Evolutionary conservation across 2,888 invertebrate species (phyloP).

Genomic region (Deroplatys truncata): DNA sequence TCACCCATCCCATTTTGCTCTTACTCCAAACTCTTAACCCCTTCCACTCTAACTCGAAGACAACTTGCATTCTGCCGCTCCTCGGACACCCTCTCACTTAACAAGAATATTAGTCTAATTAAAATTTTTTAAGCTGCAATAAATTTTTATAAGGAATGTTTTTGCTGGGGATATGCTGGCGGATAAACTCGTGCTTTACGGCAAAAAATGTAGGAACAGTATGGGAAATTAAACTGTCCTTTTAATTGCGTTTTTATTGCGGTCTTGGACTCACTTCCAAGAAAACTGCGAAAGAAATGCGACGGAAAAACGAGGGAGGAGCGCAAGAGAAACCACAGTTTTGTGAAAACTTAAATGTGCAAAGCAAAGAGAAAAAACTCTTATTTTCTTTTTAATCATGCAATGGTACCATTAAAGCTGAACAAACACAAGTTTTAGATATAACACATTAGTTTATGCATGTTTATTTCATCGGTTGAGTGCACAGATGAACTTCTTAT

Average conservation of each 20-base stretch:
- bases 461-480: too few relatives aligned
- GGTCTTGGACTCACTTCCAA: neutral
- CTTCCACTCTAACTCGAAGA: neutral
- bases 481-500: too few relatives aligned
- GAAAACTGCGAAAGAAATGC: neutral
- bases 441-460: too few relatives aligned
- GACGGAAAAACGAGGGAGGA: neutral
- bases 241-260: slow-evolving; percentile 19
- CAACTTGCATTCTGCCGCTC: neutral
- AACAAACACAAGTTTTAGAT: too few relatives aligned
- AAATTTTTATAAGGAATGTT: neutral
- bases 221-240: slow-evolving; percentile 20
- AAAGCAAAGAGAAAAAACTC: neutral
- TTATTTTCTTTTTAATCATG: too few relatives aligned
- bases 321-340: neutral
- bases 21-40: neutral
- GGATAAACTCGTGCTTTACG: neutral
- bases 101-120: neutral
- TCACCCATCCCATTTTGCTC: neutral
- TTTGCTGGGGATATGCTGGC: neutral
- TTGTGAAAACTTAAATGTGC: neutral
- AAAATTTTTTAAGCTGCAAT: neutral
- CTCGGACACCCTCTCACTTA: neutral
- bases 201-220: neutral
- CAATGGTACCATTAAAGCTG: too few relatives aligned